phyloP scores from a whole-genome alignment of 1,140 invertebrate genomes.

The Atopsyche davidsoni region DNA sequence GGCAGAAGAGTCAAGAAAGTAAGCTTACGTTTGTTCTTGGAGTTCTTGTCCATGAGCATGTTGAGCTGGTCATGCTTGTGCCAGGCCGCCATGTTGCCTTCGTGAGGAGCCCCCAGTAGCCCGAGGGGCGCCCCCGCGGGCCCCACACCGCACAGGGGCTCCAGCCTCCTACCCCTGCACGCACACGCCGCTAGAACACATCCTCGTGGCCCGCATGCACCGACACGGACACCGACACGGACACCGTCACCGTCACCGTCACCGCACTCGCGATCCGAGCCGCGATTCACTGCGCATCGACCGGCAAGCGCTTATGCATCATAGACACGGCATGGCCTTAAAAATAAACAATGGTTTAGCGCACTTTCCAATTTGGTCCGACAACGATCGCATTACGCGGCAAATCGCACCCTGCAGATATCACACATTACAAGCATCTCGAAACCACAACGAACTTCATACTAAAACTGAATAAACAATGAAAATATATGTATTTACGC shows the following conservation, averaged over 20 bases:
- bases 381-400: too few species aligned
- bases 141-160: conserved; percentile 50
- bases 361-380: too few species aligned
- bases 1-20: not conserved
- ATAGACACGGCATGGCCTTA: conserved; percentile 5
- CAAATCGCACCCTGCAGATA: too few species aligned
- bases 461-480: too few species aligned
- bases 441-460: too few species aligned
- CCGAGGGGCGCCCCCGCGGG: conserved; percentile 39
- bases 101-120: conserved; percentile 46
- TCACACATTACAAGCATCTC: too few species aligned
- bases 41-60: conserved; percentile 64
- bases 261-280: conserved; percentile 32
- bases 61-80: conserved; percentile 65
- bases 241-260: conserved; percentile 34
- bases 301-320: too few species aligned
- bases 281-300: conserved; percentile 6
- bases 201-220: conserved; percentile 41
- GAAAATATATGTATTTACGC: not conserved
- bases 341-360: not conserved
- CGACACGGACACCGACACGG: conserved; percentile 32
- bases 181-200: conserved; percentile 42
- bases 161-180: conserved; percentile 36
- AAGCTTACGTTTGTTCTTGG: conserved; percentile 62
- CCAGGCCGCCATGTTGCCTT: conserved; percentile 59